Evolutionary conservation across 2,113 vertebrate species (phyloP).

Genomic region (Thamnophis sirtalis): DNA sequence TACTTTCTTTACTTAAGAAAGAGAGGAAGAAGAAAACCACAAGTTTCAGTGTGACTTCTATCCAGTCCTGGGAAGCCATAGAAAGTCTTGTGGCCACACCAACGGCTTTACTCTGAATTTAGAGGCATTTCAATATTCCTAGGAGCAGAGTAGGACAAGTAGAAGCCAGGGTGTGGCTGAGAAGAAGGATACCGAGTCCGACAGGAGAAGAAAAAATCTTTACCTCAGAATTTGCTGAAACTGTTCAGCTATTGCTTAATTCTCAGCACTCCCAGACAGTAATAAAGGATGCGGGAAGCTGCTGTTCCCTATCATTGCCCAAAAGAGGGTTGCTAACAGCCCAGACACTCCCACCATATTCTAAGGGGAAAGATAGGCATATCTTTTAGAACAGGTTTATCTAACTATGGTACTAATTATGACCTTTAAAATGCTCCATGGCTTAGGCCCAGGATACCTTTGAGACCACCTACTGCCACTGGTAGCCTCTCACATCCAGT

Average conservation of each 20-base stretch:
- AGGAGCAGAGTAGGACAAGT: background rate
- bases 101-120: background rate
- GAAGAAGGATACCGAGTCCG: background rate
- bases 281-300: background rate
- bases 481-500: too few species aligned
- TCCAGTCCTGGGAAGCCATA: background rate
- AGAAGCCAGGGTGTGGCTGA: background rate
- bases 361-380: background rate
- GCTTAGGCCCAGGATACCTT: too few species aligned
- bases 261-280: background rate
- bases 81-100: background rate
- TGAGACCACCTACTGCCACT: too few species aligned
- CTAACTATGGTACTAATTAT: too few species aligned
- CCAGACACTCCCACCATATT: background rate
- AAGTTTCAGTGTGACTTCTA: background rate
- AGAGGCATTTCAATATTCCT: background rate
- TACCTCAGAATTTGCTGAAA: background rate
- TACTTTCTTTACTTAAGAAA: background rate
- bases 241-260: background rate
- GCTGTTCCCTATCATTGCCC: background rate
- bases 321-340: background rate
- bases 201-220: background rate
- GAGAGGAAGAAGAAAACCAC: background rate
- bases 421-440: too few species aligned
- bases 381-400: background rate